Percentiles rank a stretch among this genome's conserved stretches.
Conservation (phyloP, 1,140 invertebrate species). For the Thalassaphorura encarpata region DNA sequence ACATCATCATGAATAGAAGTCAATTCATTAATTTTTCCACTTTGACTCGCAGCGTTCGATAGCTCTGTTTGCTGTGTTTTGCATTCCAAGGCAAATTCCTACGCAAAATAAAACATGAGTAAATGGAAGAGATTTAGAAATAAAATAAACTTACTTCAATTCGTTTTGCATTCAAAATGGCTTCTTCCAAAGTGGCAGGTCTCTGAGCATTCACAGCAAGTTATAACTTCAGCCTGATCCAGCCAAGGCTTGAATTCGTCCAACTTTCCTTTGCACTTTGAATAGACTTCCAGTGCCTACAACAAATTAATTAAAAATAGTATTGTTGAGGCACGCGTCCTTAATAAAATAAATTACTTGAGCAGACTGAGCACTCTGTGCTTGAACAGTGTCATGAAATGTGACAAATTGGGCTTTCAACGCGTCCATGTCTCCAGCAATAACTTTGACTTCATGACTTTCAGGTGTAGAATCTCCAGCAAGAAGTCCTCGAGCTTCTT, state of each 20-base stretch:
- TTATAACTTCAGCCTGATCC: constrained; percentile 69
- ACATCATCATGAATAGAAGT: neutral
- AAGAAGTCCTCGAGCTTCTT: constrained; percentile 58
- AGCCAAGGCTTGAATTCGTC: constrained; percentile 78
- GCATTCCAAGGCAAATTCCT: neutral
- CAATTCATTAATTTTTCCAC: neutral
- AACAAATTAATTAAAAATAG: no score
- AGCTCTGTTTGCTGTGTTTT: neutral
- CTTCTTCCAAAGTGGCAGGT: constrained; percentile 61
- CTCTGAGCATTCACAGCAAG: constrained; percentile 47
- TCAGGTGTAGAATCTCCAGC: no score
- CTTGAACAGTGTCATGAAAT: constrained; percentile 16
- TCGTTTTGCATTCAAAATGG: constrained; percentile 44
- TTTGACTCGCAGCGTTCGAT: neutral
- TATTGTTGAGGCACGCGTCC: no score
- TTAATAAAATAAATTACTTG: no score
- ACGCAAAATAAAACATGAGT: neutral
- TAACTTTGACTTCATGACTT: constrained; percentile 27
- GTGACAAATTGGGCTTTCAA: constrained; percentile 29
- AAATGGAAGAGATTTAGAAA: neutral
- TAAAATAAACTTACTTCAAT: neutral
- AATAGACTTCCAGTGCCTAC: constrained; percentile 48
- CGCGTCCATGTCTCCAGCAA: constrained; percentile 26
- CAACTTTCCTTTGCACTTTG: constrained; percentile 66
- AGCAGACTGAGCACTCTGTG: constrained; percentile 51